Evolutionary conservation across 2,797 vertebrate genomes (phyloP).

Genomic region (Sylvilagus floridanus): DNA sequence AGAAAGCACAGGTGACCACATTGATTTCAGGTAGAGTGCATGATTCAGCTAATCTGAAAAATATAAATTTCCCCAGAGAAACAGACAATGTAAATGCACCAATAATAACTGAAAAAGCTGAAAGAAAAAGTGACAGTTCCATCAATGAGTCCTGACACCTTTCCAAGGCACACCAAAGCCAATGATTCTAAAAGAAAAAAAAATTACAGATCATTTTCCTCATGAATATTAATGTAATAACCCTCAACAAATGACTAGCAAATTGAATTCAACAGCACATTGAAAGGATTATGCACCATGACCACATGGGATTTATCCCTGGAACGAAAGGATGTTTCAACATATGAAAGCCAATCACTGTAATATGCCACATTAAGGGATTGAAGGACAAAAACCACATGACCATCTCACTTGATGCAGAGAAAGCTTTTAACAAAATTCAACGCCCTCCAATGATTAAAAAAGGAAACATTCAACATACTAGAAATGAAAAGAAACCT

Average conservation of each 20-base stretch:
- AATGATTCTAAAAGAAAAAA: neutral
- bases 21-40: neutral
- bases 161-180: neutral
- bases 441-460: neutral
- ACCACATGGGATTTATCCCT: neutral
- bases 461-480: neutral
- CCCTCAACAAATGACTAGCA: neutral
- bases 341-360: neutral
- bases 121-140: neutral
- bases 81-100: neutral
- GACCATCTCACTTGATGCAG: neutral
- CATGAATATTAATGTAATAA: neutral
- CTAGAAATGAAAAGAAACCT: neutral
- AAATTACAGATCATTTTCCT: neutral
- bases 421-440: neutral
- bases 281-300: neutral
- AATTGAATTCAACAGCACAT: neutral
- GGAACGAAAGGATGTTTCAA: neutral
- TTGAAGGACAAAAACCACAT: neutral
- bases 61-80: constrained; percentile 43
- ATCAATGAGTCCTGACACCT: neutral
- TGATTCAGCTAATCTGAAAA: constrained; percentile 23
- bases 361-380: neutral
- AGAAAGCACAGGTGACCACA: neutral
- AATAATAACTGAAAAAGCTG: constrained; percentile 39